These are phyloP conservation scores for Chiridota heheva DNA, from an alignment of 35 echinoderm and acorn worm species.

Conservation along the genomic window DNA sequence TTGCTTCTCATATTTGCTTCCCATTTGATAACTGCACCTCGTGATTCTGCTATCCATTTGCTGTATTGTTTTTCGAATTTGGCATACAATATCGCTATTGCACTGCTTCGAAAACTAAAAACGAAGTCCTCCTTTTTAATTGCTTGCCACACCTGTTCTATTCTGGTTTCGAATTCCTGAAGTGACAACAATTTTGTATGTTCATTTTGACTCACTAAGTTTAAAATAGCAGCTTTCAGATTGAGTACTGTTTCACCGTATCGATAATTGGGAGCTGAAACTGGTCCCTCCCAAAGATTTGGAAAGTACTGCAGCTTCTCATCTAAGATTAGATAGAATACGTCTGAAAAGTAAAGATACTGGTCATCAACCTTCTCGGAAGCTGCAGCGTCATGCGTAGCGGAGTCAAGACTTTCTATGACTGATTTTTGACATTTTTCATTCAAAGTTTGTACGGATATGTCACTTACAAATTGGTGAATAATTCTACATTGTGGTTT, in stretches of 20 bases:
- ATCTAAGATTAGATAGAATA: background rate
- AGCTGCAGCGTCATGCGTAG: background rate
- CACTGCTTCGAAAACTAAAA: too few species aligned
- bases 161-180: too few species aligned
- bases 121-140: too few species aligned
- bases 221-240: background rate
- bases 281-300: background rate
- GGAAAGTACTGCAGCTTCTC: background rate
- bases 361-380: background rate
- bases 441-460: background rate
- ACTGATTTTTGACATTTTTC: background rate
- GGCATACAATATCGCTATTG: too few species aligned
- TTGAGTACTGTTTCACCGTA: background rate
- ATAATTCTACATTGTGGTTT: background rate
- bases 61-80: too few species aligned
- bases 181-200: background rate
- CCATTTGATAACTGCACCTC: background rate
- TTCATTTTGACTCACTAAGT: background rate
- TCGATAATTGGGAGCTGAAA: background rate
- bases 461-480: slow-evolving; percentile 6
- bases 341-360: background rate
- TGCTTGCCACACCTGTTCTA: too few species aligned
- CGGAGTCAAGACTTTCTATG: background rate
- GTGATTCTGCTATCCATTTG: background rate
- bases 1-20: too few species aligned